phyloP scores from a whole-genome alignment of 2,113 vertebrate species.

The Taurulus bubalis region DNA sequence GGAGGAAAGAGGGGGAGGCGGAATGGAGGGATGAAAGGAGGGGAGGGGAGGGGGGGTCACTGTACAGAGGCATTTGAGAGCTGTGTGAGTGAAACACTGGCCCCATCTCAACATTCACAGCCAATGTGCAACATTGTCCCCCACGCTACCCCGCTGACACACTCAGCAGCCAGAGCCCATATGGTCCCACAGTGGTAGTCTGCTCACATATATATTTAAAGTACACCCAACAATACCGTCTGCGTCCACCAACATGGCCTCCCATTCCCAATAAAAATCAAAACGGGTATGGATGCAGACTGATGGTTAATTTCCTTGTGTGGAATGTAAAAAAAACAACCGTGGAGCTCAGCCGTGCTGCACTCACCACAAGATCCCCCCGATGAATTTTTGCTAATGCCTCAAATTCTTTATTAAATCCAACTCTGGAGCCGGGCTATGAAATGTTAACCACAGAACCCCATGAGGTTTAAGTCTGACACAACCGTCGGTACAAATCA shows the following conservation, averaged over 20 bases:
- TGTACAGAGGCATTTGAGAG: slow-evolving; percentile 78
- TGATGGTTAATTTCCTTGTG: slow-evolving; percentile 48
- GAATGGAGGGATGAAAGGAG: slow-evolving; percentile 64
- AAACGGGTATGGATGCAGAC: slow-evolving; percentile 16
- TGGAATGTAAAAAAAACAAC: slow-evolving; percentile 47
- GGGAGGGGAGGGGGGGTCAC: slow-evolving; percentile 71
- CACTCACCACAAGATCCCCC: slow-evolving; percentile 41
- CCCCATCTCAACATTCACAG: slow-evolving; percentile 85
- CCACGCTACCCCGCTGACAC: slow-evolving; percentile 53
- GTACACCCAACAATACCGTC: slow-evolving; percentile 15
- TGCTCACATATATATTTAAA: slow-evolving; percentile 38
- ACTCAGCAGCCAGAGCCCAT: slow-evolving; percentile 59
- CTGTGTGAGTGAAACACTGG: slow-evolving; percentile 76
- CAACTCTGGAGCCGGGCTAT: slow-evolving; percentile 41
- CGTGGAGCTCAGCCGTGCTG: slow-evolving; percentile 24
- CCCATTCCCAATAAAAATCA: slow-evolving; percentile 53
- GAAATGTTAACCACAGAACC: slow-evolving; percentile 49
- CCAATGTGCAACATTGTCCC: slow-evolving; percentile 79
- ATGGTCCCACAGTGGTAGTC: slow-evolving; percentile 57
- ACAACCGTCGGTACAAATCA: slow-evolving; percentile 57
- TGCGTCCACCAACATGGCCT: slow-evolving; percentile 14
- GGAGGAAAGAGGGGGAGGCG: slow-evolving; percentile 70
- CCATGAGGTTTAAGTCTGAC: slow-evolving; percentile 45
- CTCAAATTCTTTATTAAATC: slow-evolving; percentile 64
- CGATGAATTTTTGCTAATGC: slow-evolving; percentile 61